phyloP scores from a whole-genome alignment of 2,888 invertebrate species.

The Diabrotica balteata region DNA sequence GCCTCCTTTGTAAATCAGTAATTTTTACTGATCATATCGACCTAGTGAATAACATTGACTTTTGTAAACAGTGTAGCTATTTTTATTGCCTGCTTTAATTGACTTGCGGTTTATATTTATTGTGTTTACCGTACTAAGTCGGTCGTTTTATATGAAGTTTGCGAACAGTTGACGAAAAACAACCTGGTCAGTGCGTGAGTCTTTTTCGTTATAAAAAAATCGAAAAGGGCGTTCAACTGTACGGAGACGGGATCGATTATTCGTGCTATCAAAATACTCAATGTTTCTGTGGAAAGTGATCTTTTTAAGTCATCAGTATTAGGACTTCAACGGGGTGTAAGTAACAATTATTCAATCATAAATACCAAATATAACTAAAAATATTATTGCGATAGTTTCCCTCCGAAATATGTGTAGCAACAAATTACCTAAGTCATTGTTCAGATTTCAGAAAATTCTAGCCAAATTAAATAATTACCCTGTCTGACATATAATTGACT shows the following conservation, averaged over 20 bases:
- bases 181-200: conserved; percentile 36
- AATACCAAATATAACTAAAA: background rate
- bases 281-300: conserved; percentile 43
- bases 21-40: background rate
- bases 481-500: too few species aligned
- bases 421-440: too few species aligned
- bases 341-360: conserved; percentile 34
- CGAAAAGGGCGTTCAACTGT: conserved; percentile 31
- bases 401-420: too few species aligned
- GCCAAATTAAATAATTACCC: too few species aligned
- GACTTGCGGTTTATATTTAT: conserved; percentile 35
- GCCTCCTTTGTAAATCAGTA: background rate
- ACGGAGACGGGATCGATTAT: conserved; percentile 38
- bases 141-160: conserved; percentile 35
- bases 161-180: conserved; percentile 36
- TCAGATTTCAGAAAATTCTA: too few species aligned
- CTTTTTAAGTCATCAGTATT: conserved; percentile 44
- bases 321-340: conserved; percentile 49
- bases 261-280: conserved; percentile 33
- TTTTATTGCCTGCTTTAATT: conserved; percentile 35
- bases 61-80: conserved; percentile 32
- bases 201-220: conserved; percentile 25
- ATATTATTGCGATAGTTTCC: background rate
- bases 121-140: conserved; percentile 35
- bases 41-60: conserved; percentile 1